Percentiles rank a stretch among this genome's conserved stretches.
phyloP scores from a whole-genome alignment of 2,113 vertebrate genomes.

The Hemichromis elongatus region DNA sequence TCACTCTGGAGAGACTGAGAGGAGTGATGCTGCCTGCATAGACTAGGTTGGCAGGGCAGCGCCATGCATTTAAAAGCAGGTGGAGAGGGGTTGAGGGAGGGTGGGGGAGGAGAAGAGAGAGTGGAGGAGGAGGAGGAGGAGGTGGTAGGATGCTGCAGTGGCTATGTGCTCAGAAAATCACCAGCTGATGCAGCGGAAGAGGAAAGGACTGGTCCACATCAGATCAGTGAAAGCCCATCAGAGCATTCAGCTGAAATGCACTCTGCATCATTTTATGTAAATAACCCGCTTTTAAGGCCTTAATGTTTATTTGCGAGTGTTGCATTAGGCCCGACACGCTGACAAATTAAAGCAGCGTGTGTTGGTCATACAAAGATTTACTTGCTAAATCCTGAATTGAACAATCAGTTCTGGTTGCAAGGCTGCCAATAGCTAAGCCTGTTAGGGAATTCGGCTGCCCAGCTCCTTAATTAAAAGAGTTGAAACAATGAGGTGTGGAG shows the following conservation, averaged over 20 bases:
- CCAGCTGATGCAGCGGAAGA: slow-evolving; percentile 80
- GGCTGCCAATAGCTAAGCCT: slow-evolving; percentile 66
- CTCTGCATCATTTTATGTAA: neutral
- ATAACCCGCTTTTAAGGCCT: neutral
- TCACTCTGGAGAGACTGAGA: slow-evolving; percentile 30
- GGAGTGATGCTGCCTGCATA: slow-evolving; percentile 56
- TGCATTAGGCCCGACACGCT: neutral
- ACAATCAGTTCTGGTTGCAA: slow-evolving; percentile 52
- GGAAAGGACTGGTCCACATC: slow-evolving; percentile 44
- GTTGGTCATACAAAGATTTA: slow-evolving; percentile 47
- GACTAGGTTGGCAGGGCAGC: slow-evolving; percentile 49
- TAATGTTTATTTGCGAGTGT: neutral
- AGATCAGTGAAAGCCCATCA: slow-evolving; percentile 39
- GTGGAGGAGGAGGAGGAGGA: slow-evolving; percentile 34
- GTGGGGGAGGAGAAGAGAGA: slow-evolving; percentile 56
- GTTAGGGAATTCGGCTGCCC: slow-evolving; percentile 63
- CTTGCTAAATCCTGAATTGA: slow-evolving; percentile 58
- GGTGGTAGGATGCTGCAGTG: slow-evolving; percentile 81
- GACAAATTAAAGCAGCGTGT: slow-evolving; percentile 41
- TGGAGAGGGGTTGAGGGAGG: slow-evolving; percentile 53
- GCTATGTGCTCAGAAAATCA: slow-evolving; percentile 77
- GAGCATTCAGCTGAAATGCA: slow-evolving; percentile 29
- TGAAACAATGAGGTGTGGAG: slow-evolving; percentile 63
- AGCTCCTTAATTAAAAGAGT: slow-evolving; percentile 68
- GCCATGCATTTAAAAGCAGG: slow-evolving; percentile 78